A percentile compares a stretch with the other conserved stretches of the same genome.
These are phyloP conservation scores for Eriocheir sinensis DNA, from an alignment of 1,140 invertebrate genomes.

Conservation along the genomic window DNA sequence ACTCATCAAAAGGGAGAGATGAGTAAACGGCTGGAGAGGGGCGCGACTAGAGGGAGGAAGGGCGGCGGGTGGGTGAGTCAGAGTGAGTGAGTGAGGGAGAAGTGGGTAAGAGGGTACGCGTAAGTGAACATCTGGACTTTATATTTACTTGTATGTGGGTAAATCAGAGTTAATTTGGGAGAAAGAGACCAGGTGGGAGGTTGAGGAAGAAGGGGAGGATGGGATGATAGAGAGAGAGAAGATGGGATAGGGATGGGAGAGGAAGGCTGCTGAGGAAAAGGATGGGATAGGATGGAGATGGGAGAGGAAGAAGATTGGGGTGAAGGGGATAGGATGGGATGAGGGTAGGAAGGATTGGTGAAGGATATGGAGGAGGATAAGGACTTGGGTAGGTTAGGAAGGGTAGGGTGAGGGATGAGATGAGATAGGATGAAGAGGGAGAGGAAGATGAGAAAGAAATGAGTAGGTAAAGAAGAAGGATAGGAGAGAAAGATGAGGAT, in stretches of 20 bases:
- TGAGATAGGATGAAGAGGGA: background rate
- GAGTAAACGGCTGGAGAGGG: too few relatives aligned
- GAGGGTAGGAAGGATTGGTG: background rate
- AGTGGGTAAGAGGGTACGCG: too few relatives aligned
- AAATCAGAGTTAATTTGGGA: background rate
- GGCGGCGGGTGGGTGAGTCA: too few relatives aligned
- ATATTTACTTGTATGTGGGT: too few relatives aligned
- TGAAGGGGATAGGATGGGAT: background rate
- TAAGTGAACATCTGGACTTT: too few relatives aligned
- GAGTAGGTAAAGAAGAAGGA: background rate
- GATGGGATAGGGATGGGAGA: slow-evolving; percentile 4
- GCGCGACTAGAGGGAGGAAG: too few relatives aligned
- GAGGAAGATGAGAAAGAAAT: background rate
- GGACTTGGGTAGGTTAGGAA: background rate
- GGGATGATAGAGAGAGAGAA: too few relatives aligned
- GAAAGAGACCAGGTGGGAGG: background rate
- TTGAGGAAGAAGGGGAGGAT: background rate
- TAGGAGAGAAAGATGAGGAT: background rate
- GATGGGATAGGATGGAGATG: too few relatives aligned
- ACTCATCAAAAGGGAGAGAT: too few relatives aligned
- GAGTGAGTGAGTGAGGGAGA: too few relatives aligned
- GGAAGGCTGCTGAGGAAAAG: too few relatives aligned
- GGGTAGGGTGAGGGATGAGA: background rate
- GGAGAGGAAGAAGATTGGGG: background rate
- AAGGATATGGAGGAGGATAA: background rate